These are phyloP conservation scores for Tragelaphus strepsiceros DNA, from an alignment of 2,113 vertebrate species.

Conservation along the genomic window DNA sequence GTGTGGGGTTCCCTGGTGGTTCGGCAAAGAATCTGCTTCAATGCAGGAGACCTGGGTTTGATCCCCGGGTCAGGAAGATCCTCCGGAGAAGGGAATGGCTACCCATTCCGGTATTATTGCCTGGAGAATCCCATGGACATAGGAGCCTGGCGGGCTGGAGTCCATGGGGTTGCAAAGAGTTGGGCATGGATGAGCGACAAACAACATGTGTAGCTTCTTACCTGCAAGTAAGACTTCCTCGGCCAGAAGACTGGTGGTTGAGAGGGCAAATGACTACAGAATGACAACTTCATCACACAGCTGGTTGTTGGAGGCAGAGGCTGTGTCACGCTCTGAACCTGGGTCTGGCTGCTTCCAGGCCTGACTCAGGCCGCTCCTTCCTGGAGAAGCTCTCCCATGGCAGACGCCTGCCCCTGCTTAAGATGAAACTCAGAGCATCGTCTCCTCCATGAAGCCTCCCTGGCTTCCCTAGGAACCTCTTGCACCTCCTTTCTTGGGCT, in stretches of 20 bases:
- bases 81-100: not conserved
- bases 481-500: not conserved
- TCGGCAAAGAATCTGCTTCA: not conserved
- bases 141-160: not conserved
- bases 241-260: fast-evolving
- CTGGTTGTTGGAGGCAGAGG: not conserved
- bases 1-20: not conserved
- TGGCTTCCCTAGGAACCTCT: not conserved
- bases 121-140: not conserved
- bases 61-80: not conserved
- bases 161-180: not conserved
- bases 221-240: not conserved
- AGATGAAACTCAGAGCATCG: not conserved
- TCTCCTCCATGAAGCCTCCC: not conserved
- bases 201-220: fast-evolving
- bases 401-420: not conserved
- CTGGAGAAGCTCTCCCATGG: not conserved
- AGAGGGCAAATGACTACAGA: not conserved
- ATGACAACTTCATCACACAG: fast-evolving
- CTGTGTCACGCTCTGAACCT: not conserved
- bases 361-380: not conserved
- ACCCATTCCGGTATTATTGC: not conserved
- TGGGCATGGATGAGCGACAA: not conserved
- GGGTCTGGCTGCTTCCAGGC: not conserved
- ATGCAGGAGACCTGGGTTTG: not conserved